phyloP scores from a whole-genome alignment of 2,113 vertebrate species.

The Cyprinodon brontotheroides region DNA sequence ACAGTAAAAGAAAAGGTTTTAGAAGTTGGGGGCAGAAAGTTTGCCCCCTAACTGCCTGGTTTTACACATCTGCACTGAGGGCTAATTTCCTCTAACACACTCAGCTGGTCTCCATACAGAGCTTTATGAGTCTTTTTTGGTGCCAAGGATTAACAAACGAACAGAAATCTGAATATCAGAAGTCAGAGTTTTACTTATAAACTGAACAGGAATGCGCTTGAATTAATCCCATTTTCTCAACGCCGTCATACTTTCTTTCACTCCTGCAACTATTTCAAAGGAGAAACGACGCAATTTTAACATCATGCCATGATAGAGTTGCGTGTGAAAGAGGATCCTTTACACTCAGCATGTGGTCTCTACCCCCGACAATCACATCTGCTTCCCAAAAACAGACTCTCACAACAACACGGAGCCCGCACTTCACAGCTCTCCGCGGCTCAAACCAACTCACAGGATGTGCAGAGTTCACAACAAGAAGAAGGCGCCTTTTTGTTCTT shows the following conservation, averaged over 20 bases:
- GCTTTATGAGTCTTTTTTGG: conserved; percentile 23
- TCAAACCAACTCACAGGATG: conserved; percentile 37
- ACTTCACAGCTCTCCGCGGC: conserved; percentile 44
- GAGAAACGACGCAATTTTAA: conserved; percentile 61
- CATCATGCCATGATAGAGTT: conserved; percentile 63
- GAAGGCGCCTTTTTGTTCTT: conserved; percentile 10
- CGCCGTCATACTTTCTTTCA: conserved; percentile 28
- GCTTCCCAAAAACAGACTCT: conserved; percentile 53
- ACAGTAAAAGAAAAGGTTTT: conserved; percentile 62
- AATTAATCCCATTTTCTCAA: conserved; percentile 37
- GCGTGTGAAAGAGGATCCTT: conserved; percentile 63
- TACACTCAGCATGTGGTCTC: conserved; percentile 70
- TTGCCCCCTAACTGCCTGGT: conserved; percentile 49
- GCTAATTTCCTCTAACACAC: conserved; percentile 66
- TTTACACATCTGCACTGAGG: conserved; percentile 65
- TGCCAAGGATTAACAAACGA: conserved; percentile 33
- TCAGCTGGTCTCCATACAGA: conserved; percentile 68
- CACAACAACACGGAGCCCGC: conserved; percentile 33
- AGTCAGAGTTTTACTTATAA: conserved; percentile 34
- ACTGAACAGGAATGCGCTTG: conserved; percentile 14
- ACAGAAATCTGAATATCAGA: conserved; percentile 28
- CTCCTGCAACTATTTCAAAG: conserved; percentile 49
- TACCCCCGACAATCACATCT: conserved; percentile 68
- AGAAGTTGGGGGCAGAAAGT: conserved; percentile 63
- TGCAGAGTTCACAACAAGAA: conserved; percentile 49